Evolutionary conservation across 2,113 vertebrate genomes (phyloP), one percentile per base, ranked within the genome.

Genomic region (Chlorodrepanis virens): DNA sequence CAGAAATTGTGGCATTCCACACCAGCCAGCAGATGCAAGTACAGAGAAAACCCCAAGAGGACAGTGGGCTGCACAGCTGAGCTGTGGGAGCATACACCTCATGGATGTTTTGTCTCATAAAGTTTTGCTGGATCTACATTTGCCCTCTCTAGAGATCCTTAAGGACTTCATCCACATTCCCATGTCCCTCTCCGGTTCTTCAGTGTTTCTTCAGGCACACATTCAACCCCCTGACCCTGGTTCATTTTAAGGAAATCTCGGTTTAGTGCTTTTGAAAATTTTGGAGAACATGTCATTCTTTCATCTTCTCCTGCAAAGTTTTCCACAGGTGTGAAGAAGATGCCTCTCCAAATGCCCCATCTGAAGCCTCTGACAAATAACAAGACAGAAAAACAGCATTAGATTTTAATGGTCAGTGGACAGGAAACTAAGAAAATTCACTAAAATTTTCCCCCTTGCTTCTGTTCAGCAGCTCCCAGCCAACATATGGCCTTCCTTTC

Each of bases 311-410:
- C n/a, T 31, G 52, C 4, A 12, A 90, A 69, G 42, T 63, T 92
- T 81, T 84, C 76, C 64, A 89, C 4, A 11, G 71, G 18, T 56
- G 10, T 50, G 76, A 83, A 93, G 68, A 90, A 85, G 71, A 27
- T 13, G 23, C 22, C 24, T 93, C 52, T 92, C 63, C 87, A 88
- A 64, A 76, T 44, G 49, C 20, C 45, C 12, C 60, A 69, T 56
- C 28, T 75, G 91, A 95, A 78, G 89, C 21, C 49, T 74, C 93
- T 97, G 86, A 75, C 31, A 95, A 89, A 92, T 44, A 89, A 93
- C 25, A 89, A 90, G 56, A 94, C 24, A 95, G 59, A 83, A 16
- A 95, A 82, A 87, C 14, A 52, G 12, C 15, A 57, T 97, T 87
- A 96, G 87, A 71, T 75, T 78, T 97, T 70, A 71, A 77, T 44